Conservation (phyloP, 1,140 invertebrate genomes). For the Idris sp. region DNA sequence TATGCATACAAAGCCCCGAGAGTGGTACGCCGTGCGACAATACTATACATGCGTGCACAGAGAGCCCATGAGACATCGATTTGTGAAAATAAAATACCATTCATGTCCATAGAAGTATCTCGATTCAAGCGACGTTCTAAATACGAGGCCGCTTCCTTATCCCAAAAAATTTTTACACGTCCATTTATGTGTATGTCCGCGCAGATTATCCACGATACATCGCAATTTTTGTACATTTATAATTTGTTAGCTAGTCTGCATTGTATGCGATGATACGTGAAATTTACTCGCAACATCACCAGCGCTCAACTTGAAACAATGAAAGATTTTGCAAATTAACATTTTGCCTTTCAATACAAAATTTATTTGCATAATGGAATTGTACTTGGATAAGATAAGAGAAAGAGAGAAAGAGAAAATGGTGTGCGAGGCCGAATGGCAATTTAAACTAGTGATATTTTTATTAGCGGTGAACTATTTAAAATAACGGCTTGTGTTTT, state of each 20-base stretch:
- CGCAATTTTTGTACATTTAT: constrained; percentile 47
- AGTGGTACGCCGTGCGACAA: constrained; percentile 64
- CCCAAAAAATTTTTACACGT: constrained; percentile 37
- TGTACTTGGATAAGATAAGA: constrained; percentile 1
- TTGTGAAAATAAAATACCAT: constrained; percentile 68
- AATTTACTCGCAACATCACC: constrained; percentile 19
- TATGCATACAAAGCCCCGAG: constrained; percentile 71
- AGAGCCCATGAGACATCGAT: constrained; percentile 64
- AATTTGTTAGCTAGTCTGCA: constrained; percentile 40
- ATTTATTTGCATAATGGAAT: constrained; percentile 14
- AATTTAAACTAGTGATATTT: background rate
- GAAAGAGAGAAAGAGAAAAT: no score
- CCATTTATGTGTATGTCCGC: constrained; percentile 41
- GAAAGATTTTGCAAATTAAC: constrained; percentile 30
- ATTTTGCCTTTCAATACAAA: constrained; percentile 19
- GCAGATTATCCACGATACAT: constrained; percentile 45
- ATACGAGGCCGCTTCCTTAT: constrained; percentile 53
- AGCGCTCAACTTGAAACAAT: constrained; percentile 33
- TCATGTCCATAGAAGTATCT: constrained; percentile 68
- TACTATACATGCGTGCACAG: constrained; percentile 54
- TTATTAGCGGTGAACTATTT: no score
- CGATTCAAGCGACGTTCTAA: constrained; percentile 51
- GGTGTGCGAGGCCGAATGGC: no score
- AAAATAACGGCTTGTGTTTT: no score
- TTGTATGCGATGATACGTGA: constrained; percentile 38